These are phyloP conservation scores for Heteromormyrus szaboi DNA, from an alignment of 2,797 vertebrate genomes.

Conservation along the genomic window DNA sequence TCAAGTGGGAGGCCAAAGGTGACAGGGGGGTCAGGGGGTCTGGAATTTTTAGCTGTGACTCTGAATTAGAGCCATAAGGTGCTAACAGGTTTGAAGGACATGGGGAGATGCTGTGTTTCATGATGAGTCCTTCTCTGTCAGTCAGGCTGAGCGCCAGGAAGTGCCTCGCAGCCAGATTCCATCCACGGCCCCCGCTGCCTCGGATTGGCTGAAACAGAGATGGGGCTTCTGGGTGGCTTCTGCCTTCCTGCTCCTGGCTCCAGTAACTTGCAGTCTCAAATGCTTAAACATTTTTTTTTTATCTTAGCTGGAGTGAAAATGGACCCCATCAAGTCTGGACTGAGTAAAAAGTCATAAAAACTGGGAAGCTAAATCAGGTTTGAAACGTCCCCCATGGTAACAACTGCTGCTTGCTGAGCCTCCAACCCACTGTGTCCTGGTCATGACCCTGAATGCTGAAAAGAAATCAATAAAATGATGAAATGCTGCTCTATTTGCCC, in stretches of 20 bases:
- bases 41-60: neutral
- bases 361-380: neutral
- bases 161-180: neutral
- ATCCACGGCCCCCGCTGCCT: neutral
- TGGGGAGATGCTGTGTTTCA: neutral
- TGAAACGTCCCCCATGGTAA: neutral
- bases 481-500: neutral
- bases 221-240: neutral
- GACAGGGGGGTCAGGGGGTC: neutral
- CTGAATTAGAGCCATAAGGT: neutral
- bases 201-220: neutral
- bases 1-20: neutral
- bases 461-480: neutral
- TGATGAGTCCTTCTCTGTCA: neutral
- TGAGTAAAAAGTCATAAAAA: constrained; percentile 4
- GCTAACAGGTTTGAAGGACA: neutral
- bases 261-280: neutral
- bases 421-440: neutral
- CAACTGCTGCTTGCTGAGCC: neutral
- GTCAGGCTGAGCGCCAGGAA: neutral
- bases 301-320: neutral
- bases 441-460: neutral
- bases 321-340: neutral
- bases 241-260: neutral
- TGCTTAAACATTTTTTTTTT: neutral